Conservation (phyloP, 2,888 invertebrate species). For the Lycophotia porphyrea region DNA sequence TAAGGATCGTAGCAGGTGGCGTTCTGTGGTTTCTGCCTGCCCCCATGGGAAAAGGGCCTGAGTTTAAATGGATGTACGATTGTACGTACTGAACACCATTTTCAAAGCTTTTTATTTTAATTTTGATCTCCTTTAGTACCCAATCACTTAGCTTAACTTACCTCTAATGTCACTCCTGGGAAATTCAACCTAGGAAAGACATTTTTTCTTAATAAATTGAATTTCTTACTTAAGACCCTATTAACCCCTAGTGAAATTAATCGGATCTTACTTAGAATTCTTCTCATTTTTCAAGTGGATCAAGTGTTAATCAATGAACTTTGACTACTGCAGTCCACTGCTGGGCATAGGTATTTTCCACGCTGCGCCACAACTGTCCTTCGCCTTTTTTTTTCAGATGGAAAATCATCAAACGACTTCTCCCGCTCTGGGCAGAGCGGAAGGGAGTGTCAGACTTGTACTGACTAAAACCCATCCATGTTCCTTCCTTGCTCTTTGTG, state of each 20-base stretch:
- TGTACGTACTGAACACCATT: too few relatives aligned
- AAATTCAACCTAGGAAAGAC: background rate
- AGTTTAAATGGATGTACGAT: too few relatives aligned
- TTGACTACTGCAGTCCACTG: background rate
- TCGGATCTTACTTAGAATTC: background rate
- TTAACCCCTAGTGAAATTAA: background rate
- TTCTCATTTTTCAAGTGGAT: background rate
- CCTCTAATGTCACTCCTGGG: constrained; percentile 30
- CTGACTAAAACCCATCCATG: too few relatives aligned
- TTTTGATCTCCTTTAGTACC: background rate
- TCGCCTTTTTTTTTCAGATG: too few relatives aligned
- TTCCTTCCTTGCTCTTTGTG: too few relatives aligned
- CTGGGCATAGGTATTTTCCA: background rate
- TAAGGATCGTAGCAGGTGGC: too few relatives aligned
- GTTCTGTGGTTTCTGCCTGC: too few relatives aligned
- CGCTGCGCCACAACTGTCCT: background rate
- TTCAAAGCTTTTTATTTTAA: background rate
- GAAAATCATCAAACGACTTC: too few relatives aligned
- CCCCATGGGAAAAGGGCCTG: too few relatives aligned
- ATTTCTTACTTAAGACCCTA: background rate
- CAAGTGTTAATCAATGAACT: background rate
- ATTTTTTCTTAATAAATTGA: constrained; percentile 8
- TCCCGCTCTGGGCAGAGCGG: too few relatives aligned
- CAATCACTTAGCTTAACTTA: constrained; percentile 23
- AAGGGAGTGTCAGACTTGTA: too few relatives aligned